Percentiles rank a stretch among this genome's conserved stretches.
These are phyloP conservation scores for Pantherophis guttatus DNA, from an alignment of 2,113 vertebrate genomes.

Conservation along the genomic window DNA sequence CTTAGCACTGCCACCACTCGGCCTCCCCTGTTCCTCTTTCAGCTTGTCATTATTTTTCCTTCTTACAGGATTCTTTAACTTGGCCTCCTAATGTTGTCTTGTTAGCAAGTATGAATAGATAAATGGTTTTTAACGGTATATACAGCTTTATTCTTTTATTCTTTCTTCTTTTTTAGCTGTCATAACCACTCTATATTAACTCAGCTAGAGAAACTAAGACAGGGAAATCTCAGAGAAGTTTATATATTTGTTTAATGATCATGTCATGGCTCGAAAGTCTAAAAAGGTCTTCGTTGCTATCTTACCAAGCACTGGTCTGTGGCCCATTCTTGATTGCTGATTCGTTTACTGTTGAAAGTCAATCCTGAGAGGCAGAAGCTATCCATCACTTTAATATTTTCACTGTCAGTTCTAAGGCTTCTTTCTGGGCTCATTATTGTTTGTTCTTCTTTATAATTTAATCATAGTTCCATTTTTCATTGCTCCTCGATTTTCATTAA, in stretches of 20 bases:
- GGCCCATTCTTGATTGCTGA: not conserved
- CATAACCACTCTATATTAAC: not conserved
- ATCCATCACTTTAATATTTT: not conserved
- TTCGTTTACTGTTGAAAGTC: not conserved
- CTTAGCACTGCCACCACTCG: not conserved
- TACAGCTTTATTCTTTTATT: not conserved
- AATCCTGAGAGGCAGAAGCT: not conserved
- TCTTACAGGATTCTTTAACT: not conserved
- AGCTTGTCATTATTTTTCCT: not conserved
- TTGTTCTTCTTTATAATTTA: not conserved
- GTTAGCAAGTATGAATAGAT: not conserved
- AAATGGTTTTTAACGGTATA: not conserved
- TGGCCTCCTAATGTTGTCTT: not conserved
- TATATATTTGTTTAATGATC: not conserved
- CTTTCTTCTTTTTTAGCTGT: not conserved
- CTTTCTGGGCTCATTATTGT: not conserved
- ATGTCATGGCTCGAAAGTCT: not conserved
- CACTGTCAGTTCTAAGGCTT: not conserved
- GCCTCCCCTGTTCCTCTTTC: not conserved
- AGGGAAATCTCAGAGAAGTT: not conserved
- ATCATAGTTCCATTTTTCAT: not conserved
- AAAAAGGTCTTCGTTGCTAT: not conserved
- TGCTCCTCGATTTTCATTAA: not conserved
- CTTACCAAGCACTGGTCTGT: not conserved
- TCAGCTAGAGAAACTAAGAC: not conserved